phyloP scores from a whole-genome alignment of 1,140 invertebrate genomes.

The Drosophila yakuba region DNA sequence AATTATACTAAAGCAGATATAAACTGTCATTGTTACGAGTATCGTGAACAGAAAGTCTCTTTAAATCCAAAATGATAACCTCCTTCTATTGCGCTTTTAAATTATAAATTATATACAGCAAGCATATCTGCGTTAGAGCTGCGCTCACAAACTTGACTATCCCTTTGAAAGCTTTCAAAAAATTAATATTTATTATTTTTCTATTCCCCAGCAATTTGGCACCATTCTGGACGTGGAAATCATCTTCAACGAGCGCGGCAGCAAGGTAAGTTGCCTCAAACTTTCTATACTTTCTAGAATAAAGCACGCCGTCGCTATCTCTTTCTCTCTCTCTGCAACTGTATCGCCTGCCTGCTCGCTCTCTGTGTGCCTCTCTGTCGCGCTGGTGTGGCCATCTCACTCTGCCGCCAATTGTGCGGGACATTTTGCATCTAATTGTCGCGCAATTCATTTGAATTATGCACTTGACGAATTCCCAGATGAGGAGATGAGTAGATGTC shows the following conservation, averaged over 20 bases:
- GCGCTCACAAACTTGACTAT: background rate
- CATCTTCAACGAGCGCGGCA: conserved; percentile 99
- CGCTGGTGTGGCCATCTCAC: background rate
- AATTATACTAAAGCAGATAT: too few relatives aligned
- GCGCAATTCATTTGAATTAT: conserved; percentile 69
- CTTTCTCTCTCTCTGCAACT: background rate
- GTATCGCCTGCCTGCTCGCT: conserved; percentile 9
- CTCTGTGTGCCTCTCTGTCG: background rate
- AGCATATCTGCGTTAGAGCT: background rate
- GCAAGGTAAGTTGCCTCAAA: conserved; percentile 94
- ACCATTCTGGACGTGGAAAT: conserved; percentile 99
- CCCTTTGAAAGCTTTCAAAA: conserved; percentile 1
- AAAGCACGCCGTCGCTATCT: conserved; percentile 3
- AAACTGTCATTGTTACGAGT: too few relatives aligned
- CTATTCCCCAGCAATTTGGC: conserved; percentile 94
- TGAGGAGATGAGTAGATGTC: conserved; percentile 40
- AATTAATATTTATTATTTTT: conserved; percentile 45
- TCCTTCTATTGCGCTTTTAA: too few relatives aligned
- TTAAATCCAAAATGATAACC: background rate
- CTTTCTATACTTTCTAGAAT: conserved; percentile 10
- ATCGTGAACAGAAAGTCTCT: too few relatives aligned
- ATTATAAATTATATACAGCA: too few relatives aligned
- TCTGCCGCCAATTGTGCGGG: conserved; percentile 33
- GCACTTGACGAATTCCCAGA: conserved; percentile 48
- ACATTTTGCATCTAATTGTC: conserved; percentile 63